Base-by-base conservation (phyloP, 2,888 invertebrate species). In the Stictocephala bisonia region DNA sequence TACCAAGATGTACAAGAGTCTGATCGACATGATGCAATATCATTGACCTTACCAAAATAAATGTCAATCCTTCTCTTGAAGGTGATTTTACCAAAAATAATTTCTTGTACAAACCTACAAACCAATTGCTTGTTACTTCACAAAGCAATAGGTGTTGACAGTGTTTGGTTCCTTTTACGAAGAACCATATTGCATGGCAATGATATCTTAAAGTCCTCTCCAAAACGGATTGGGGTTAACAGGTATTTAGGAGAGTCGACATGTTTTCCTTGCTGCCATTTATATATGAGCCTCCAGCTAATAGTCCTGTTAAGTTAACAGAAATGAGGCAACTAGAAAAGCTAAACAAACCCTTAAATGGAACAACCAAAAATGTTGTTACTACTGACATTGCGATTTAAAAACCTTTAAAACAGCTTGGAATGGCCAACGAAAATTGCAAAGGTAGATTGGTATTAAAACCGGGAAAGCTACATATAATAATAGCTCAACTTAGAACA, bases 191-290 rank as follows among this genome's bases (percentile, higher is more conserved):
- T n/a, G n/a, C n/a, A n/a, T n/a, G n/a, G n/a, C n/a, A n/a, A n/a
- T n/a, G n/a, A n/a, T n/a, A n/a, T n/a, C n/a, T n/a, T n/a, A n/a
- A n/a, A n/a, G n/a, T n/a, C n/a, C n/a, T n/a, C n/a, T n/a, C n/a
- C n/a, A n/a, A n/a, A n/a, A n/a, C n/a, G n/a, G n/a, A 35, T 35
- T 75, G 40, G 40, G 40, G 7, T 11, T 35, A 35, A 35, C 40
- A 35, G 40, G 9, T 11, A 35, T 35, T 35, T 35, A 35, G 40
- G 40, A 35, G 40, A 35, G 7, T 7, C 11, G 40, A 35, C 7
- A 35, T 35, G 40, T 35, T 35, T 7, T 35, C 11, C 40, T 35
- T 35, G 40, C 40, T 35, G 11, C 40, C 40, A 35, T 7, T 35
- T 11, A 35, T 35, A n/a, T n/a, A n/a, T n/a, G 9, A 35, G 40